Percentiles rank a stretch among this genome's conserved stretches.
Evolutionary conservation across 2,113 vertebrate genomes (phyloP).

Genomic region (Garra rufa): DNA sequence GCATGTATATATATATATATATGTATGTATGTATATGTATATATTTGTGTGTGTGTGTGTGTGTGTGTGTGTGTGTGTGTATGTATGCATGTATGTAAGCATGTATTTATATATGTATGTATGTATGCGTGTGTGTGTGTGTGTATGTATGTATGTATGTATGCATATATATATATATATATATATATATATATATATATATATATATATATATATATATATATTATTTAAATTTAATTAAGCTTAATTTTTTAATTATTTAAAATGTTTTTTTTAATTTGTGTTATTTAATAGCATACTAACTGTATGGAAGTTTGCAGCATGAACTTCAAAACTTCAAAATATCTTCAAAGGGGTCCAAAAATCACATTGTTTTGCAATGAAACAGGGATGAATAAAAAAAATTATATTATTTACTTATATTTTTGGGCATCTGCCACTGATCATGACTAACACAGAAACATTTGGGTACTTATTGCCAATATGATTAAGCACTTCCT

Average conservation of each 20-base stretch:
- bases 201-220: too few species aligned
- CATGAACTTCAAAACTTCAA: neutral
- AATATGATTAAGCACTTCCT: neutral
- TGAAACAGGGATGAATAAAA: neutral
- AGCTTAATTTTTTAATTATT: neutral
- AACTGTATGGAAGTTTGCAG: neutral
- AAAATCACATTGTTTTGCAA: neutral
- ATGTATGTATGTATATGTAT: too few species aligned
- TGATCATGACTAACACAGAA: neutral
- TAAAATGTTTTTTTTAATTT: neutral
- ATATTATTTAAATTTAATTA: neutral
- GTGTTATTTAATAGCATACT: neutral
- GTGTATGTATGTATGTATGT: too few species aligned
- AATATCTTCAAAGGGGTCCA: neutral
- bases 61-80: too few species aligned
- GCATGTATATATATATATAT: too few species aligned
- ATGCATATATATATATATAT: too few species aligned
- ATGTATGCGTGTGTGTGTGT: too few species aligned
- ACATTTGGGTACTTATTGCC: neutral
- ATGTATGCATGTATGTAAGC: too few species aligned
- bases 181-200: too few species aligned
- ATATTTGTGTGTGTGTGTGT: too few species aligned
- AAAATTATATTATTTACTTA: neutral
- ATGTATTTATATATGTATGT: too few species aligned
- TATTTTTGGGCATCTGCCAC: too few species aligned